Evolutionary conservation across 2,797 vertebrate species (phyloP), one percentile per base, ranked within the genome.

Genomic region (Argentina silus): DNA sequence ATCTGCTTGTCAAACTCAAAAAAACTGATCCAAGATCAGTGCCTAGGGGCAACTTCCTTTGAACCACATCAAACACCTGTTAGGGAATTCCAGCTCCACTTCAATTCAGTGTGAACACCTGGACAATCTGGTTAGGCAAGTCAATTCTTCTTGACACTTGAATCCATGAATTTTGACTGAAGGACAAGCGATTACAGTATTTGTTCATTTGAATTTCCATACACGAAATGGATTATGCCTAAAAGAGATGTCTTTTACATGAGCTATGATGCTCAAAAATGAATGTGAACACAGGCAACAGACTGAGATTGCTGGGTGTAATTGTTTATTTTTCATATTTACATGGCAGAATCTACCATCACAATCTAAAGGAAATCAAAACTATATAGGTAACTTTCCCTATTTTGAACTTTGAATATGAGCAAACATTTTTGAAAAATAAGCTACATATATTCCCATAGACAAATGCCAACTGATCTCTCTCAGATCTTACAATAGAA

Each of bases 291-390:
- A n/a, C 11, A 69, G 67, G 57, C 17, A 45, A 17, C 19, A 36
- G 19, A 44, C 15, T 10, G 14, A 27, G 56, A 11, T 7, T 50
- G 21, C 60, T 23, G 42, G 23, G 11, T 73, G 65, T 59, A 77
- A 73, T 68, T 57, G 67, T 90, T 90, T 89, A 90, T 90, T 19
- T 57, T 51, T 84, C 53, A 50, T 67, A 89, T 91, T 83, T 86
- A 90, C 85, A 89, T 79, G 60, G 74, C 73, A 86, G 64, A 82
- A 63, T 53, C 11, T 44, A 64, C 68, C 62, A 75, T 77, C 42
- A 50, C 27, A 68, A 70, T 73, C 17, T 60, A 72, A 73, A 76
- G 47, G 56, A 73, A 51, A 48, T 62, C 44, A 65, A n/a, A 73
- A 76, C 10, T 43, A 70, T 60, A 11, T 74, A 74, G 78, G 53